phyloP scores from a whole-genome alignment of 2,113 vertebrate species.

The Syngnathus typhle region DNA sequence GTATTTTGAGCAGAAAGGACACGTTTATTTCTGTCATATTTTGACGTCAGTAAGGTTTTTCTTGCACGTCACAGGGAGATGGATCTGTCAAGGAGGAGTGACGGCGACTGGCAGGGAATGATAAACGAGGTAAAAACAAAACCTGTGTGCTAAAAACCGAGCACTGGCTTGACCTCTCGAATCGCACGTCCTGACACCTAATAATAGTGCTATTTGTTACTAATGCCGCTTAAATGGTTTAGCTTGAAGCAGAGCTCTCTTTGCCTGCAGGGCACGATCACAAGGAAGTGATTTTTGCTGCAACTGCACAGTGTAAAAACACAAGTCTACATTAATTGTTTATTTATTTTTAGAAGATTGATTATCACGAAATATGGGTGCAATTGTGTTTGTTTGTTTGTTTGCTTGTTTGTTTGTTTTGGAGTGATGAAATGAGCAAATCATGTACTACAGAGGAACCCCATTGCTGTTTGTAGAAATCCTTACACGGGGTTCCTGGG shows the following conservation, averaged over 20 bases:
- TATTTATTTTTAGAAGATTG: background rate
- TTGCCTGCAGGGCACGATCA: background rate
- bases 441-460: background rate
- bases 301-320: conserved; percentile 19
- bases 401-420: background rate
- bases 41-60: background rate
- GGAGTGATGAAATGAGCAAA: background rate
- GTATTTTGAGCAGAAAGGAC: background rate
- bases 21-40: background rate
- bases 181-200: background rate
- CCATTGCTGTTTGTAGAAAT: background rate
- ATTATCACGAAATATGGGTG: background rate
- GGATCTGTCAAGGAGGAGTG: conserved; percentile 73
- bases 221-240: background rate
- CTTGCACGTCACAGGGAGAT: conserved; percentile 44
- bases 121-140: conserved; percentile 82
- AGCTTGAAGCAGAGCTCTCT: background rate
- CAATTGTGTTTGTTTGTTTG: background rate
- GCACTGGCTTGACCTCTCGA: background rate
- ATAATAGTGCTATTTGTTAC: background rate
- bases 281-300: conserved; percentile 28
- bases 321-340: background rate
- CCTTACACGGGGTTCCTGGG: background rate
- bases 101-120: conserved; percentile 89
- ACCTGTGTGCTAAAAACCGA: background rate